phyloP scores from a whole-genome alignment of 2,113 vertebrate species.

The Arenaria interpres region DNA sequence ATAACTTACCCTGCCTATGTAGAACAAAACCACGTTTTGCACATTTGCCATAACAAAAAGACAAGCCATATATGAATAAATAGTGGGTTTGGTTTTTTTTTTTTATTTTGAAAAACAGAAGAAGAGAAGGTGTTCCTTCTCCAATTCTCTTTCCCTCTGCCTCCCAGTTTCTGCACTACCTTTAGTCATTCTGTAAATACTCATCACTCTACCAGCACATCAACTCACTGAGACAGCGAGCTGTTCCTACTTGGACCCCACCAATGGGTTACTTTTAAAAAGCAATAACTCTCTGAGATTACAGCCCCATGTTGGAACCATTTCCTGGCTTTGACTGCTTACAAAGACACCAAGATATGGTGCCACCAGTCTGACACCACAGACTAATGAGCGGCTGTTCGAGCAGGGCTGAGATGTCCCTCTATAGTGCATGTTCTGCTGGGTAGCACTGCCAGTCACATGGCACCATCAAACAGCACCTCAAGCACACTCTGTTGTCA shows the following conservation, averaged over 20 bases:
- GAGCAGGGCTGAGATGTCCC: not conserved
- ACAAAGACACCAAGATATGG: not conserved
- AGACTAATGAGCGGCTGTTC: rapidly evolving
- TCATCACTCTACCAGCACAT: too few relatives aligned
- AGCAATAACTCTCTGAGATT: not conserved
- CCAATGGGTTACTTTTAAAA: not conserved
- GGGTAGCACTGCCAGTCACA: not conserved
- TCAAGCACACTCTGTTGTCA: rapidly evolving
- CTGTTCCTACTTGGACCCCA: not conserved
- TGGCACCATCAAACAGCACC: rapidly evolving
- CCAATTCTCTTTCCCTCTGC: not conserved
- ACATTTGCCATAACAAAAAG: not conserved
- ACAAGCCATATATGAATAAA: not conserved
- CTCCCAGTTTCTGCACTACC: not conserved
- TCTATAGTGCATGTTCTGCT: not conserved
- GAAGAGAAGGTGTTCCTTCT: not conserved
- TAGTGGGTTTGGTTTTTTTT: not conserved
- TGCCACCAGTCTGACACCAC: not conserved
- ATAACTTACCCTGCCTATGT: not conserved
- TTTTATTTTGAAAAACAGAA: not conserved
- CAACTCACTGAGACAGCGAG: not conserved
- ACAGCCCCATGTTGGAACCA: not conserved
- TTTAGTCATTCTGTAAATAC: not conserved
- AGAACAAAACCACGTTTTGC: not conserved
- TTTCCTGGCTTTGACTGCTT: not conserved